Base-by-base conservation (phyloP, 2,113 vertebrate species). In the Notechis scutatus region DNA sequence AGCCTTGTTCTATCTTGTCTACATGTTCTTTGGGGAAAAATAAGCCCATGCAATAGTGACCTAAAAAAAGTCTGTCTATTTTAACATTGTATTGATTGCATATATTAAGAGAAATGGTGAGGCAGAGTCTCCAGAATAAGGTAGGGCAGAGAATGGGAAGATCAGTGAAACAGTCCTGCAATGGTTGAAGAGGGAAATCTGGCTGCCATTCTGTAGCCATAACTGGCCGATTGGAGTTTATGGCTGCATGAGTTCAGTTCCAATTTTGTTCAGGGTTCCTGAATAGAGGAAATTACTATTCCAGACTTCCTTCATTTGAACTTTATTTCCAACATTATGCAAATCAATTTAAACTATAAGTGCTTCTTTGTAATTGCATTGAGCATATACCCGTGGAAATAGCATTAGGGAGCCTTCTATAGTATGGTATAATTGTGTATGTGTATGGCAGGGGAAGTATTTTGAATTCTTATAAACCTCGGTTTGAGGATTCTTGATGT, bases 381-480 rank as follows among this genome's bases (percentile, higher is more conserved):
- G 69, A 39, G 34, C 18, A 81, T 81, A 81, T 81, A 39, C 34
- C 18, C 23, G 0, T 57, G n/a, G 20, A 57, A 34, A 34, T 89
- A 23, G 39, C 39, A 89, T 57, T 5, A 57, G n/a, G 54, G 54
- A 56, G 54, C 20, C n/a, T 39, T 11, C 34, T 57, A 42, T 89
- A 10, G 21, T 11, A 21, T 57, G 54, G 20, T 57, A 39, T 39
- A 87, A 92, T 42, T 18, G 74, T 20, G 18, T 81, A 81, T 39
- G 34, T 81, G 74, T 81, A 9, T 39, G 18, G 69, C 34, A 10
- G 69, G 45, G 61, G 45, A n/a, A 59, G 59, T 94, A 92, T 93
- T 94, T 95, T 96, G 88, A 93, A 87, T 89, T 93, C 59, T 55
- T 34, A 94, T 91, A 96, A 94, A 96, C 94, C 92, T 90, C 29